Evolutionary conservation across 2,888 invertebrate genomes (phyloP), one percentile per base, ranked within the genome.

Genomic region (Alcis repandata): DNA sequence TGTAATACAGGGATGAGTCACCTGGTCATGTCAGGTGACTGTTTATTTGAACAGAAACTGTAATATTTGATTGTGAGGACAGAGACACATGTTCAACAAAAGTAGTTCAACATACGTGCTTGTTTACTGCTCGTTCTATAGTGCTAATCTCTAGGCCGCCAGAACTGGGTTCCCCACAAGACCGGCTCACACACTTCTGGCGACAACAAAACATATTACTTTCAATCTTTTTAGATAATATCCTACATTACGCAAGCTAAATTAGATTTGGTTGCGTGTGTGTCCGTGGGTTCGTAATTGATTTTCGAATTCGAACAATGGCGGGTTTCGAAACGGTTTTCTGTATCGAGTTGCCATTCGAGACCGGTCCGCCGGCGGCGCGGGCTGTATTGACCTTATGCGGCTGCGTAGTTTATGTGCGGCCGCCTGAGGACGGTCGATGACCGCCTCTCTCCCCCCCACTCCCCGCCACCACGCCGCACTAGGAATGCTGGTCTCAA

Each of bases 341-440:
- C 49, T 54, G 67, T 53, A 66, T 70, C 73, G 60, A 60, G 59
- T 51, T 65, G 68, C 69, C 78, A 75, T 73, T 72, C 68, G 70
- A 72, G 71, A 76, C 75, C 74, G 74, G 75, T 76, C 74, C 36
- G 81, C 73, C 70, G 77, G 75, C 76, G 79, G 83, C 82, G 83
- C 85, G 83, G 79, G 82, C 85, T 79, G 84, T 90, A 85, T 89
- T 92, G 92, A 92, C 92, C 92, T 92, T 90, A 91, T 88, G 89
- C 90, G 91, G 82, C 88, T 88, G 89, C 89, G 91, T 92, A 90
- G 91, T 90, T 88, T 89, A 89, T 90, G 89, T 88, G 83, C 86
- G 89, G 83, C 86, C 85, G 86, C 77, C 86, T 79, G 92, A 92
- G 92, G 92, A 92, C 92, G 92, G 92, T 91, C 92, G 92, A 91